Conservation (phyloP, 1,140 invertebrate species). For the Galleria mellonella region DNA sequence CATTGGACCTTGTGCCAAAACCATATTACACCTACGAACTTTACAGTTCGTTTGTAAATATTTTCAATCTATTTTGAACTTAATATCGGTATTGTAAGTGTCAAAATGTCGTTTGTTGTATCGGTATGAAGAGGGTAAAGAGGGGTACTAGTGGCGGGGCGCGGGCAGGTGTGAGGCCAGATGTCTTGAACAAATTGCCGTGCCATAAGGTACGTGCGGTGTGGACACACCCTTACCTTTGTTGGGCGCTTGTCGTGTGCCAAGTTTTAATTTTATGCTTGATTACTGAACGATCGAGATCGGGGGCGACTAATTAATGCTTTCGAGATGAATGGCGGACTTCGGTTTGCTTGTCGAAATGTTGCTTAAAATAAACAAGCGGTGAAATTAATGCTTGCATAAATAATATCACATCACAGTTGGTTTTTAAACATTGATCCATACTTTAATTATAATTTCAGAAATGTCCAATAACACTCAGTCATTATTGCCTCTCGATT, state of each 20-base stretch:
- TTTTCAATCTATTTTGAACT: constrained; percentile 26
- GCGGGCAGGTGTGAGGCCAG: constrained; percentile 68
- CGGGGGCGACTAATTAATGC: constrained; percentile 64
- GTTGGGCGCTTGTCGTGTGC: constrained; percentile 63
- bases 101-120: constrained; percentile 3
- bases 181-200: constrained; percentile 71
- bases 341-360: constrained; percentile 16
- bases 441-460: too few species aligned
- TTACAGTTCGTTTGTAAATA: constrained; percentile 11
- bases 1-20: constrained; percentile 66
- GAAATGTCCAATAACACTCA: too few species aligned
- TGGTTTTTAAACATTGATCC: too few species aligned
- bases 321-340: constrained; percentile 53
- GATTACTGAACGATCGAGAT: constrained; percentile 54
- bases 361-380: neutral
- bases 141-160: constrained; percentile 30
- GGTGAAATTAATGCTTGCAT: too few species aligned
- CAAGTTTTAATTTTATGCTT: constrained; percentile 73
- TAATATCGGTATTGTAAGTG: constrained; percentile 15
- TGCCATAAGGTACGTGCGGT: constrained; percentile 63
- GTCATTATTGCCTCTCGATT: too few species aligned
- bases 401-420: too few species aligned
- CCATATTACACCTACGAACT: constrained; percentile 46
- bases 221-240: constrained; percentile 66
- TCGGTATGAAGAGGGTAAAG: constrained; percentile 8